These are phyloP conservation scores for Embidobia sp. DNA, from an alignment of 2,888 invertebrate species.

Conservation along the genomic window DNA sequence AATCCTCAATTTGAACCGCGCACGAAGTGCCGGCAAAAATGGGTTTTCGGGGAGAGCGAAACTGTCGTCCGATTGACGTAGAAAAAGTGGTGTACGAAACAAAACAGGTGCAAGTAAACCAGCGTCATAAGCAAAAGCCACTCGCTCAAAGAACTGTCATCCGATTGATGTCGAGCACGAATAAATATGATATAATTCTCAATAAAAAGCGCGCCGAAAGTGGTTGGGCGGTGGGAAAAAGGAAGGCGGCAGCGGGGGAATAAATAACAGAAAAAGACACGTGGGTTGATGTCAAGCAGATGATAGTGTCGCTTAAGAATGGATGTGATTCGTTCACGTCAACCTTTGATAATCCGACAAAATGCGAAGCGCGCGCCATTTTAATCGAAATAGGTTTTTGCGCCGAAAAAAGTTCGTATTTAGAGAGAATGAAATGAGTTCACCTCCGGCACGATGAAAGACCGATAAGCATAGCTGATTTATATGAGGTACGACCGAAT, in stretches of 20 bases:
- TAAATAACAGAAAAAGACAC: constrained; percentile 50
- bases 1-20: no score
- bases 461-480: constrained; percentile 82
- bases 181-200: constrained; percentile 35
- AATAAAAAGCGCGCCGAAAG: constrained; percentile 20
- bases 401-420: constrained; percentile 79
- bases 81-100: constrained; percentile 4
- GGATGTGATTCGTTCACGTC: constrained; percentile 69
- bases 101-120: constrained; percentile 1
- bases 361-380: constrained; percentile 79
- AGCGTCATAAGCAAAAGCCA: constrained; percentile 22
- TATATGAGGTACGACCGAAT: constrained; percentile 77
- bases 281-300: constrained; percentile 58
- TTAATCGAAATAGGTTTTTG: constrained; percentile 81
- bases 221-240: constrained; percentile 8
- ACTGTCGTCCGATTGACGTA: neutral
- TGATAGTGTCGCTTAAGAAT: constrained; percentile 66
- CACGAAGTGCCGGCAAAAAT: neutral
- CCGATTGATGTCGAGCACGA: constrained; percentile 29
- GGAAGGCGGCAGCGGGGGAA: neutral
- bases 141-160: constrained; percentile 30
- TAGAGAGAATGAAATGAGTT: constrained; percentile 81
- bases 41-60: neutral
- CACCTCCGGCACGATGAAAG: constrained; percentile 81
- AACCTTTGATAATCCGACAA: constrained; percentile 80